Conservation (phyloP, 2,888 invertebrate genomes). For the Cosmia pyralina region DNA sequence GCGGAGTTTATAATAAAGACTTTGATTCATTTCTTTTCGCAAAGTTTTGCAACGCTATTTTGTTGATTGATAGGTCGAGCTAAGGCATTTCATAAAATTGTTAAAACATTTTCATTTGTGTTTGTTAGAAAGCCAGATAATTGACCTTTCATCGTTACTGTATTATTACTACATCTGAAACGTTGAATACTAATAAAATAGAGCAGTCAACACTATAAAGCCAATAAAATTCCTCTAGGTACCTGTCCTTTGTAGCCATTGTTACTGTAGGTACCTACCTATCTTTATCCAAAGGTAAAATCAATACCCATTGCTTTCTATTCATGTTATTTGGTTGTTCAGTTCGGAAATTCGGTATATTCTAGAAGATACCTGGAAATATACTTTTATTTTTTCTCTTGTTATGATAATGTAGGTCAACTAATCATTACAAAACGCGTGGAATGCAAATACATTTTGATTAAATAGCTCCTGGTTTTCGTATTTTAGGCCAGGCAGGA, state of each 20-base stretch:
- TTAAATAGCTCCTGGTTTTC: slow-evolving; percentile 23
- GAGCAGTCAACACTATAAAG: slow-evolving; percentile 1
- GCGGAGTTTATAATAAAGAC: slow-evolving; percentile 22
- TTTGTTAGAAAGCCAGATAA: slow-evolving; percentile 10
- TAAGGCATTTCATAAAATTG: slow-evolving; percentile 10
- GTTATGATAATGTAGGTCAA: slow-evolving; percentile 27
- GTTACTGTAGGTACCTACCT: background rate
- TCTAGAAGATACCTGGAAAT: slow-evolving; percentile 15
- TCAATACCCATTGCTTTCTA: slow-evolving; percentile 37
- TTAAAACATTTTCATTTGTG: background rate
- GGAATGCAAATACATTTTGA: slow-evolving; percentile 26
- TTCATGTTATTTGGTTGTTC: slow-evolving; percentile 25
- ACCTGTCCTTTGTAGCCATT: slow-evolving; percentile 17
- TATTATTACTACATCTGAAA: slow-evolving; percentile 6
- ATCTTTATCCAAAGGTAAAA: slow-evolving; percentile 40
- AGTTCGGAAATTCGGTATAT: slow-evolving; percentile 20
- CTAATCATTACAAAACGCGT: slow-evolving; percentile 11
- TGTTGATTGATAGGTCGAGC: slow-evolving; percentile 15
- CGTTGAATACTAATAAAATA: slow-evolving; percentile 13
- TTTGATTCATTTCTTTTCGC: slow-evolving; percentile 32
- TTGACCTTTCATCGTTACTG: background rate
- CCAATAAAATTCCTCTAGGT: slow-evolving; percentile 15
- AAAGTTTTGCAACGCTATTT: slow-evolving; percentile 19
- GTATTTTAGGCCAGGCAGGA: slow-evolving; percentile 1
- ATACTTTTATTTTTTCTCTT: slow-evolving; percentile 24